Conservation (phyloP, 2,797 vertebrate species). For the Ceryle rudis region DNA sequence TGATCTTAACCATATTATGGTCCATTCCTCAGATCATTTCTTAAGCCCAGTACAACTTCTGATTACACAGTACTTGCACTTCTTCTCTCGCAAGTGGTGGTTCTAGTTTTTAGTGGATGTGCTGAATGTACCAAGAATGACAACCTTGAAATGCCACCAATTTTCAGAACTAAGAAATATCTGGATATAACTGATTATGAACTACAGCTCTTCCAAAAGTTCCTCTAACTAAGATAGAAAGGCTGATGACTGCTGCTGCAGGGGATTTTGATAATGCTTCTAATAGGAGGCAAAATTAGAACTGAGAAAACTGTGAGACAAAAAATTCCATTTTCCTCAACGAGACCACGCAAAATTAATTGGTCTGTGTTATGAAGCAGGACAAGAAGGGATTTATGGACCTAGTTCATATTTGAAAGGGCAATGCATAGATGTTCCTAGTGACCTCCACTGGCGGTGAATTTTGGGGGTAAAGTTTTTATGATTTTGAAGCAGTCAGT, state of each 20-base stretch:
- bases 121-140: background rate
- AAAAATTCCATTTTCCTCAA: background rate
- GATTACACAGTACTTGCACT: background rate
- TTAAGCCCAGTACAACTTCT: background rate
- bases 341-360: background rate
- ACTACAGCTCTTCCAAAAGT: background rate
- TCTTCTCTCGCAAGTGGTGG: background rate
- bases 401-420: background rate
- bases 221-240: background rate
- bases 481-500: background rate
- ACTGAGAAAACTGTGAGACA: background rate
- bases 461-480: background rate
- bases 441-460: background rate
- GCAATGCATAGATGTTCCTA: background rate
- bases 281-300: background rate
- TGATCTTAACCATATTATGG: background rate
- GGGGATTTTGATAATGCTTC: background rate
- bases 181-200: background rate
- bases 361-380: background rate
- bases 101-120: background rate
- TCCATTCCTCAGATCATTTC: background rate
- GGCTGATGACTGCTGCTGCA: background rate
- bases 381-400: background rate
- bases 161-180: background rate
- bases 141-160: background rate